Evolutionary conservation across 2,797 vertebrate species (phyloP).

Genomic region (Enteromius trimaculatus): DNA sequence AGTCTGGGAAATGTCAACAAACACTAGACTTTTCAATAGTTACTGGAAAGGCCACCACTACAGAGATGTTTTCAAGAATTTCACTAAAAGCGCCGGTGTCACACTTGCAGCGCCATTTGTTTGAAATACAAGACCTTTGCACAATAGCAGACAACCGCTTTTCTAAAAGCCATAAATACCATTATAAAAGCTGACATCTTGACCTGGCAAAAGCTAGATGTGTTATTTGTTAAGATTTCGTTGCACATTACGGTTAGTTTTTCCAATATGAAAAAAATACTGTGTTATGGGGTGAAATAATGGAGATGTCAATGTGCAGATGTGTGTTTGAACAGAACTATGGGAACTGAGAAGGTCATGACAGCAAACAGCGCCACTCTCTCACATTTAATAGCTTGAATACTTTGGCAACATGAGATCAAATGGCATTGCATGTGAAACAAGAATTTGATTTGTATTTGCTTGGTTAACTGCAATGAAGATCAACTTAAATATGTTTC

Average conservation of each 20-base stretch:
- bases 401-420: slow-evolving; percentile 54
- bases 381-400: slow-evolving; percentile 46
- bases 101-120: slow-evolving; percentile 56
- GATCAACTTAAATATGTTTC: slow-evolving; percentile 54
- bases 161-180: slow-evolving; percentile 41
- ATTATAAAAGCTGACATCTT: slow-evolving; percentile 17
- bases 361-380: slow-evolving; percentile 3
- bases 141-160: slow-evolving; percentile 20
- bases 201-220: slow-evolving; percentile 3
- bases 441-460: slow-evolving; percentile 49
- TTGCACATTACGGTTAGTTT: slow-evolving; percentile 2
- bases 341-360: slow-evolving; percentile 40
- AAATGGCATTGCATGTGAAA: slow-evolving; percentile 58
- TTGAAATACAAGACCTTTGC: slow-evolving; percentile 64
- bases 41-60: slow-evolving; percentile 65
- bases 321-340: slow-evolving; percentile 35
- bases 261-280: not conserved
- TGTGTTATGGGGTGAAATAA: slow-evolving; percentile 7
- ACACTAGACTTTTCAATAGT: slow-evolving; percentile 53
- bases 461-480: slow-evolving; percentile 51
- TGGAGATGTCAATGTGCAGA: slow-evolving; percentile 31
- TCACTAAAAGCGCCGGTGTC: slow-evolving; percentile 66
- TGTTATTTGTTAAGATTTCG: slow-evolving; percentile 29
- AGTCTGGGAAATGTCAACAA: slow-evolving; percentile 82
- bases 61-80: slow-evolving; percentile 60